Percentiles rank a stretch among this genome's conserved stretches.
phyloP scores from a whole-genome alignment of 2,113 vertebrate genomes.

The Diadophis punctatus region DNA sequence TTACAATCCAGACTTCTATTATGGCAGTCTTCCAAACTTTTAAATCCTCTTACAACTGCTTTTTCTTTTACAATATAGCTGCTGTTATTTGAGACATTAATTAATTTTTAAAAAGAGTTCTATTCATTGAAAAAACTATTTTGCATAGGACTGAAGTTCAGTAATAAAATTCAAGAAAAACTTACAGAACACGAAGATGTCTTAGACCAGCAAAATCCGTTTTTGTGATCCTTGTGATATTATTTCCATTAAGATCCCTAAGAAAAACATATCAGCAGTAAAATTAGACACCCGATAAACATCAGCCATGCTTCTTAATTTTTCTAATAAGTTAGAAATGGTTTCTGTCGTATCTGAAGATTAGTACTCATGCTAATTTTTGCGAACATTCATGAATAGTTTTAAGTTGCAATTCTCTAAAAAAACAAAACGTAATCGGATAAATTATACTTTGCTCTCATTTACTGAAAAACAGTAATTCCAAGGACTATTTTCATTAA shows the following conservation, averaged over 20 bases:
- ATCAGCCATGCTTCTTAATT: not conserved
- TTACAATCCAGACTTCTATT: not conserved
- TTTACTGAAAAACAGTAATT: not conserved
- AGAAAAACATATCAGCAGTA: constrained; percentile 56
- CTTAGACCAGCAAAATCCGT: constrained; percentile 91
- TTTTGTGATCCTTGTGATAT: constrained; percentile 96
- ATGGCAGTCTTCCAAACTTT: constrained; percentile 29
- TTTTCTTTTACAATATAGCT: constrained; percentile 10
- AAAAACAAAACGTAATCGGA: constrained; percentile 23
- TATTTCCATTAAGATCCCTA: constrained; percentile 98
- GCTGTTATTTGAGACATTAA: not conserved
- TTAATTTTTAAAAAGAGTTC: not conserved
- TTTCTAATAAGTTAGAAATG: not conserved
- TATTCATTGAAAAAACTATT: not conserved
- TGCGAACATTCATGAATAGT: not conserved
- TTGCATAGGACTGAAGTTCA: not conserved
- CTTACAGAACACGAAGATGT: constrained; percentile 96
- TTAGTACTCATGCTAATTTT: not conserved
- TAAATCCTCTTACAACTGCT: constrained; percentile 16
- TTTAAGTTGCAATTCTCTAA: constrained; percentile 32
- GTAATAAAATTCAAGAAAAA: constrained; percentile 41
- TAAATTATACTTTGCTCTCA: constrained; percentile 2
- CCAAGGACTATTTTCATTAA: not conserved
- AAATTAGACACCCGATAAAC: constrained; percentile 44
- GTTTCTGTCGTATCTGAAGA: not conserved